Conservation (phyloP, 2,113 vertebrate species). For the Rhabdomys dilectus region DNA sequence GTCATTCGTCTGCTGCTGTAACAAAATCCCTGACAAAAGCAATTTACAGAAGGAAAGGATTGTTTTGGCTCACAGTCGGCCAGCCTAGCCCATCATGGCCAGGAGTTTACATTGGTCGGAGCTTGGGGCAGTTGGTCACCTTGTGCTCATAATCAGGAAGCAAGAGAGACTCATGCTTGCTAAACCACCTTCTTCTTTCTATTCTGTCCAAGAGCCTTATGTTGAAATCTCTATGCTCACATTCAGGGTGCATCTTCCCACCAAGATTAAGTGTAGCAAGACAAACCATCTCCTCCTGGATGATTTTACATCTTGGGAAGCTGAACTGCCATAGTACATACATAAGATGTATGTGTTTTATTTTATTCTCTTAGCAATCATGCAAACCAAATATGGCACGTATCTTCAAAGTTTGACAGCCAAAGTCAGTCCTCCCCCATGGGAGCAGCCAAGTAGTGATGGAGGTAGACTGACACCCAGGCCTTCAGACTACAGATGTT, state of each 20-base stretch:
- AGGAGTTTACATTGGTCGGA: not conserved
- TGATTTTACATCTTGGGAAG: not conserved
- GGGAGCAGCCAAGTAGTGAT: not conserved
- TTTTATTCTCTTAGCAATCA: not conserved
- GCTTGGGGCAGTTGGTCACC: not conserved
- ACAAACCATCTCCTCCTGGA: not conserved
- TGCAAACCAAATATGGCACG: not conserved
- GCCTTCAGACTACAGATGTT: not conserved
- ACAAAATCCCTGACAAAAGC: not conserved
- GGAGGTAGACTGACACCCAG: not conserved
- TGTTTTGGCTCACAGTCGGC: not conserved
- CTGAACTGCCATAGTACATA: not conserved
- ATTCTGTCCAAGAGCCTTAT: no score
- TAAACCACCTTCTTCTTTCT: not conserved
- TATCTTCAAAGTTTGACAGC: not conserved
- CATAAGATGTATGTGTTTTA: not conserved
- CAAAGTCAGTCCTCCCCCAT: not conserved
- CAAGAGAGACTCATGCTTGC: no score
- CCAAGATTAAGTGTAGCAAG: no score
- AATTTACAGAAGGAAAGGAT: not conserved
- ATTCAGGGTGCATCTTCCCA: not conserved
- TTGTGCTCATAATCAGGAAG: not conserved
- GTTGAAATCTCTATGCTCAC: not conserved
- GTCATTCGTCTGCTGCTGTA: not conserved
- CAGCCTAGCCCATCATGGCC: not conserved